These are phyloP conservation scores for Hypocryptadius cinnamomeus DNA, from an alignment of 2,113 vertebrate genomes.

Conservation along the genomic window DNA sequence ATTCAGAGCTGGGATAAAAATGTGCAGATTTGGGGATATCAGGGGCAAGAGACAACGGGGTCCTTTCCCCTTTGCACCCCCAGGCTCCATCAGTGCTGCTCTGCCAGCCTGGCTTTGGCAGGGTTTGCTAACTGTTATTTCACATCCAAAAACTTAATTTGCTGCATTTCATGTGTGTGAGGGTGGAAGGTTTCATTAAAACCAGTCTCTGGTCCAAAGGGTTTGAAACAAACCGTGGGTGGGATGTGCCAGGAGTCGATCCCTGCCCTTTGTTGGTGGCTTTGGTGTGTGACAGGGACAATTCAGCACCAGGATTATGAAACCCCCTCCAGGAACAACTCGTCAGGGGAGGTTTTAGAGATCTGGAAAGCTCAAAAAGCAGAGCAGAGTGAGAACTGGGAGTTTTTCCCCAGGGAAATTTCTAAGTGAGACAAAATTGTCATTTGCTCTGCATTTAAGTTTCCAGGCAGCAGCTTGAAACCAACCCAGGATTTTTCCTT, in stretches of 20 bases:
- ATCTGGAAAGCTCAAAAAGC: not conserved
- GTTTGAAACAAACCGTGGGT: not conserved
- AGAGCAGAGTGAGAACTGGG: not conserved
- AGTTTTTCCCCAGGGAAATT: constrained; percentile 7
- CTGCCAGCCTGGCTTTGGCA: not conserved
- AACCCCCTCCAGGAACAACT: not conserved
- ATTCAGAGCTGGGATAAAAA: not conserved
- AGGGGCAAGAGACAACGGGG: rapidly evolving
- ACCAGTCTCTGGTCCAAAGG: not conserved
- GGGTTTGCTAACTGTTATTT: not conserved
- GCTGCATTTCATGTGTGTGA: not conserved
- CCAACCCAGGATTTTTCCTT: not conserved
- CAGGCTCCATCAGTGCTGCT: not conserved
- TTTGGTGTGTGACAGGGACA: not conserved
- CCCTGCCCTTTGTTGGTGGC: not conserved
- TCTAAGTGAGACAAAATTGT: constrained; percentile 18
- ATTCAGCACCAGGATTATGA: not conserved
- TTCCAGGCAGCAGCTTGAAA: constrained; percentile 10
- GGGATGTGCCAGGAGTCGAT: not conserved
- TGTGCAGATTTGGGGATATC: not conserved
- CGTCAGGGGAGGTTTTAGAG: not conserved
- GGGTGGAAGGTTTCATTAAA: not conserved
- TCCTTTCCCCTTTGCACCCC: not conserved
- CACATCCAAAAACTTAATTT: not conserved
- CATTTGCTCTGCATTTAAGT: not conserved